Conservation (phyloP, 2,797 vertebrate species). For the Pipistrellus pipistrellus region DNA sequence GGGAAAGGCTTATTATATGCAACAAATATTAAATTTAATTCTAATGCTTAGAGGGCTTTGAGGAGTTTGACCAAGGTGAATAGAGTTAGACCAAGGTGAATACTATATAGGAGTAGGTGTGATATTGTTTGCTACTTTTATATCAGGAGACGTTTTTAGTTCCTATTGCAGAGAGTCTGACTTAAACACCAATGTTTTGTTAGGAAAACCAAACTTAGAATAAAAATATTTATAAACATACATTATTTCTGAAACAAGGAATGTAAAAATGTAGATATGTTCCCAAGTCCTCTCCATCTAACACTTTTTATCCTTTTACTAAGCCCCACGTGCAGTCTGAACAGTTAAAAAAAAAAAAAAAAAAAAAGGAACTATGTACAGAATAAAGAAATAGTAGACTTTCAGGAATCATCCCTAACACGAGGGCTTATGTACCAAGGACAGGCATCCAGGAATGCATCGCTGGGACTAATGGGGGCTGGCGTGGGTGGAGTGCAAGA, state of each 20-base stretch:
- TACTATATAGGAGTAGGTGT: not conserved
- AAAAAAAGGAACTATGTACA: not conserved
- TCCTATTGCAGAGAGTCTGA: not conserved
- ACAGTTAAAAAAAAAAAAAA: not conserved
- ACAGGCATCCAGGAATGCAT: not conserved
- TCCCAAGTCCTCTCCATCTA: not conserved
- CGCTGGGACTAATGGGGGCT: not conserved
- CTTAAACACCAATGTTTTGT: constrained; percentile 27
- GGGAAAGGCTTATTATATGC: not conserved
- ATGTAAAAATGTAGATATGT: not conserved
- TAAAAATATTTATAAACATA: not conserved
- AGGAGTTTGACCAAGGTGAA: not conserved
- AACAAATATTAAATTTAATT: constrained; percentile 4
- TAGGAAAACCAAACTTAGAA: constrained; percentile 38
- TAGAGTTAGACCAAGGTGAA: not conserved
- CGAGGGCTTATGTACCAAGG: not conserved
- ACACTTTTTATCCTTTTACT: not conserved
- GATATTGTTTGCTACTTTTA: not conserved
- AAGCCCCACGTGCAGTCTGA: not conserved
- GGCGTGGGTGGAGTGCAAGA: rapidly evolving
- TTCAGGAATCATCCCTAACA: not conserved
- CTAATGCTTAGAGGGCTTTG: not conserved
- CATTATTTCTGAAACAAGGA: constrained; percentile 29
- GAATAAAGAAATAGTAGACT: not conserved
- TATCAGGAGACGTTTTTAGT: not conserved